Conservation (phyloP, 1,140 invertebrate species). For the Drosophila oshimai region DNA sequence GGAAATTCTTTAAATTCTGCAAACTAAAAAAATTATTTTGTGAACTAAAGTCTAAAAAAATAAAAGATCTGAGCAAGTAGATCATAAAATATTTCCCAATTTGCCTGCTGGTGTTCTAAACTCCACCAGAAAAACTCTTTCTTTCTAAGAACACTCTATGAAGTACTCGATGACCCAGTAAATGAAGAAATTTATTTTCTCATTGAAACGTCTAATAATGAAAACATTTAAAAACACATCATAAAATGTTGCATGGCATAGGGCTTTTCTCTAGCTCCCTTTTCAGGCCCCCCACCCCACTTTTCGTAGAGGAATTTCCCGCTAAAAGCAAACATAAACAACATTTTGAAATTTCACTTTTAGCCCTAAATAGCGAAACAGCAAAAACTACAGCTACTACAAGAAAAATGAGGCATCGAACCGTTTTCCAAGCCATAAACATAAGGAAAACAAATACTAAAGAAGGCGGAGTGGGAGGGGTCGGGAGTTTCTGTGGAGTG, state of each 20-base stretch:
- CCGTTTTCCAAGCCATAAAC: constrained; percentile 58
- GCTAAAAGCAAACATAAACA: constrained; percentile 70
- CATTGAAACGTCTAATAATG: constrained; percentile 69
- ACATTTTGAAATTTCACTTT: constrained; percentile 53
- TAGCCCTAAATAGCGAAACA: constrained; percentile 29
- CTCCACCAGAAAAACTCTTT: neutral
- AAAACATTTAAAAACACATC: constrained; percentile 77
- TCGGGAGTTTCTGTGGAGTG: constrained; percentile 17
- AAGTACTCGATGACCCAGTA: constrained; percentile 58
- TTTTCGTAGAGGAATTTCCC: constrained; percentile 20
- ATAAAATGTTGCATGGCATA: constrained; percentile 46
- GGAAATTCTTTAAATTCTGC: too few species aligned
- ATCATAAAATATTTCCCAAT: too few species aligned
- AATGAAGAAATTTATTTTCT: constrained; percentile 66
- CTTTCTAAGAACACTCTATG: neutral
- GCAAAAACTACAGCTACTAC: constrained; percentile 23
- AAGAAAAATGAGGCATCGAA: constrained; percentile 57
- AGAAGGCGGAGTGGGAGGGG: neutral
- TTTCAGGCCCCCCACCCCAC: neutral
- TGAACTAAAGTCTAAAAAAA: neutral
- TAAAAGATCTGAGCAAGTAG: neutral
- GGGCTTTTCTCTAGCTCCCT: neutral
- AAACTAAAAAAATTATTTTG: neutral
- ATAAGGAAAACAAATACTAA: constrained; percentile 43
- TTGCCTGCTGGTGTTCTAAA: too few species aligned